Evolutionary conservation across 1,140 invertebrate genomes (phyloP), one percentile per base, ranked within the genome.

Genomic region (Trichonephila clavata): DNA sequence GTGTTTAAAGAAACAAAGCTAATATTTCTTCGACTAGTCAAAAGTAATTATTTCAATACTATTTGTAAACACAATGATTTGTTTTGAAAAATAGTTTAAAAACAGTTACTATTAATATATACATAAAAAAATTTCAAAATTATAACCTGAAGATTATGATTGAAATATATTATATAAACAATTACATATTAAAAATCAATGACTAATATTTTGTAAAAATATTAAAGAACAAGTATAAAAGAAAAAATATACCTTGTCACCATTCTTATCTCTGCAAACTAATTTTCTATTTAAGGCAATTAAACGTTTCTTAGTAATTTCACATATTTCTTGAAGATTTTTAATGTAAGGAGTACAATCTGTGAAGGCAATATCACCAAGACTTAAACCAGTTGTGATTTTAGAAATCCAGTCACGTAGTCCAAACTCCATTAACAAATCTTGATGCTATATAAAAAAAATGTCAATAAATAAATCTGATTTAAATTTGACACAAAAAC

Each of bases 291-390:
- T 39, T 32, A 77, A 77, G 18, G 71, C 27, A 32, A 18, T 14
- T 39, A 77, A 5, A 20, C 14, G 1, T 27, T 14, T n/a, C 6
- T 83, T 83, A 24, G 81, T 83, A 20, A 32, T 4, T 10, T 32
- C 27, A 77, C 32, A 32, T 6, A 32, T 32, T 6, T 39, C 14
- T 39, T 2, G 13, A 10, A 77, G 18, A 32, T 77, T 39, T 77
- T 65, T 92, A 6, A 92, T 14, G 63, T 92, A 84, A 50, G 90
- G 90, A 57, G 57, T 32, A n/a, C 21, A 60, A n/a, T 61, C 3
- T 1, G 16, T 20, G 0, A 16, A 10, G 60, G 71, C 13, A 39
- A 65, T n/a, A 24, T 92, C 90, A 21, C 43, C 59, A 21, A 84
- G 80, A 16, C 16, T 32, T 84, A 65, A 16, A 14, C 90, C 90